Evolutionary conservation across 2,113 vertebrate genomes (phyloP), one percentile per base, ranked within the genome.

Genomic region (Podocnemis expansa): DNA sequence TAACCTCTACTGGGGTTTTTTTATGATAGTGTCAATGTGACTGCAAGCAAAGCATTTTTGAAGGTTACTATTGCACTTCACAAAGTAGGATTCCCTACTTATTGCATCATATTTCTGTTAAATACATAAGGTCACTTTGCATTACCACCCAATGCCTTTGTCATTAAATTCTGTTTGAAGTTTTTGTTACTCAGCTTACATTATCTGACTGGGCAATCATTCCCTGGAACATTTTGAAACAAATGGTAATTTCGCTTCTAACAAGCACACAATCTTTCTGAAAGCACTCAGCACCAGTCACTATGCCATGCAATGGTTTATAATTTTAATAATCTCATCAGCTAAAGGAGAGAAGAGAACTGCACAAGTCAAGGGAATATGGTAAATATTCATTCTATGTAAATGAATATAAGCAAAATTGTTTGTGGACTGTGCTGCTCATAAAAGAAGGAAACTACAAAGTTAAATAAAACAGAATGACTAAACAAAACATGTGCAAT

Each of bases 191-290:
- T 95, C 95, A 89, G 16, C 67, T 92, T 92, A 45, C 52, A 56
- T 96, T 98, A 97, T 97, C 96, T 98, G 90, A 91, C 47, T 76
- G 91, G 95, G 97, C 95, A 93, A 97, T 98, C 96, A 8, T 97
- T 97, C 97, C 93, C 75, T 93, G 96, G 96, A 97, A 97, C 95
- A 79, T 97, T 97, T 95, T 96, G 92, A 97, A 98, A 97, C 96
- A 93, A 98, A 96, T 67, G 87, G 81, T 91, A 76, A 96, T 97
- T 97, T 97, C 93, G 90, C 34, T 96, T 97, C 88, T 96, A 89
- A 84, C 45, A 82, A 92, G 87, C 89, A 80, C 89, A 78, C 31
- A 85, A 88, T 85, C 86, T 70, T 91, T 78, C 78, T 58, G 38
- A 82, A 82, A 94, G 80, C 27, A 75, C 41, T 63, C 78, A 95